Base-by-base conservation (phyloP, 2,888 invertebrate species). In the Phaedon cochleariae region DNA sequence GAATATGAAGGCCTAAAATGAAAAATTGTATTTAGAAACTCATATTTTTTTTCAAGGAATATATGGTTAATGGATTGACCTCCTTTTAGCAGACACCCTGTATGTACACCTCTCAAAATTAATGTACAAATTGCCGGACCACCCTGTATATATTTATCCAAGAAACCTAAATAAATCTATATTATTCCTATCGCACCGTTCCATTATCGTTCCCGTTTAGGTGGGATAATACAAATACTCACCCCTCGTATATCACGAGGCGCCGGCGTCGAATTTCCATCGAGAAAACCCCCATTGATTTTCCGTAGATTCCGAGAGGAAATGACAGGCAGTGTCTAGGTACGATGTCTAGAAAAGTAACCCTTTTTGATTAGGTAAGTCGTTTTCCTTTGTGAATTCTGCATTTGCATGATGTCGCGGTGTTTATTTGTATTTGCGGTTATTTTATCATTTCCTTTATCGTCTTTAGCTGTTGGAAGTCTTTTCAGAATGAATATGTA, bases 331-430 rank as follows among this genome's bases (percentile, higher is more conserved):
- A 64, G 70, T 65, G 59, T 67, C 70, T 69, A 73, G 58, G 63
- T 63, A 45, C 73, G 71, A 76, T 73, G 76, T 73, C 74, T 72
- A 66, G 73, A 67, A 70, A 68, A 64, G 71, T 70, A 73, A 73
- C 73, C 74, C 75, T 41, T 72, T 74, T 73, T 70, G 66, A 71
- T 70, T 65, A 73, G 77, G 78, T 78, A 75, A 78, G 77, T 76
- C 74, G 72, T 54, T 49, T 59, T 48, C 60, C 65, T 41, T 26
- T 41, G 17, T 57, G 29, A 45, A 57, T 34, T 54, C n/a, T 29
- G 20, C 31, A 31, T 12, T 20, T 6, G 20, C 7, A 37, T 54
- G n/a, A n/a, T 3, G 41, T 20, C 9, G 22, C 34, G 54, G 31
- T 53, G 15, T 54, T n/a, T 15, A 4, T 26, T 45, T 49, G 21